Evolutionary conservation across 2,797 vertebrate species (phyloP).

Genomic region (Oreochromis mossambicus): DNA sequence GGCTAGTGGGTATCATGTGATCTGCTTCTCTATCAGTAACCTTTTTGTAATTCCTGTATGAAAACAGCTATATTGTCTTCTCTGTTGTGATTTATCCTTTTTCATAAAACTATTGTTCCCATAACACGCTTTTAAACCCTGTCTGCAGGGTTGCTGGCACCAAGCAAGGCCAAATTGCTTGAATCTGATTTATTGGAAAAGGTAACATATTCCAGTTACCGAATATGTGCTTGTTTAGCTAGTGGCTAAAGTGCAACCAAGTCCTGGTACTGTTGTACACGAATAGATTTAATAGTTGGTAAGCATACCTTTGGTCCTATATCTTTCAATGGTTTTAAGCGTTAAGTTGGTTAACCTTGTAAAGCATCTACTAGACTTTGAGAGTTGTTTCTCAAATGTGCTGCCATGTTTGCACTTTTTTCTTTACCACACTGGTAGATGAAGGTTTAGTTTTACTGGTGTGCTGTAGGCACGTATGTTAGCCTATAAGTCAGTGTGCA

Average conservation of each 20-base stretch:
- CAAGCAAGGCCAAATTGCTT: background rate
- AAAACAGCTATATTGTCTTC: background rate
- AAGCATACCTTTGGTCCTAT: fast-evolving
- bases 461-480: constrained; percentile 3
- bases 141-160: background rate
- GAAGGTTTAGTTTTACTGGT: background rate
- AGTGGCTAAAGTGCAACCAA: background rate
- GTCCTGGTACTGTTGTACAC: background rate
- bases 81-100: background rate
- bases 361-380: background rate
- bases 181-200: background rate
- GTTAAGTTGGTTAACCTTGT: background rate
- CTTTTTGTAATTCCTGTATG: background rate
- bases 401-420: background rate
- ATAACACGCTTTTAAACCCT: background rate
- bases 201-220: background rate
- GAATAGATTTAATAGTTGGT: background rate
- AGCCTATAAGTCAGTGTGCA: constrained; percentile 8
- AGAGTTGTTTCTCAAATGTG: background rate
- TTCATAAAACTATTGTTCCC: background rate
- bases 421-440: background rate
- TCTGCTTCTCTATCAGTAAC: background rate
- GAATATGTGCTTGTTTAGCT: background rate
- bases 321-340: background rate
- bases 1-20: background rate